Evolutionary conservation across 2,113 vertebrate species (phyloP), one percentile per base, ranked within the genome.

Genomic region (Cromileptes altivelis): DNA sequence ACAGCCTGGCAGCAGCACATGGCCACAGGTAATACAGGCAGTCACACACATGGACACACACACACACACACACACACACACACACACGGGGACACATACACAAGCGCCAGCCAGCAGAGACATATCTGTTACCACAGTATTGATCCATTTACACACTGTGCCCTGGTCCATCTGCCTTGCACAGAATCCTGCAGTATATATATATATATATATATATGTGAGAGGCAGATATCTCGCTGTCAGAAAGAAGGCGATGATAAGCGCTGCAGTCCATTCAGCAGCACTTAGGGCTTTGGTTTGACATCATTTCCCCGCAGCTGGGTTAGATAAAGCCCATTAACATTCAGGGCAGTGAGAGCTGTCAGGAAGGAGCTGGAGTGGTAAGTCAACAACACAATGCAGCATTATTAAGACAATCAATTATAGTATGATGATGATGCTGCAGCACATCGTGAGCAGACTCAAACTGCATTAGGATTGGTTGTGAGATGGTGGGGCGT

Each of bases 1-100:
- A 92, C 94, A 95, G 95, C 89, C 93, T 96, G 80, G 96, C 96
- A 68, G 96, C 96, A 30, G 88, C 96, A 47, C 96, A 96, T 4
- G 96, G 96, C 63, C 96, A 96, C 95, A 95, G 96, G 96, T 96
- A 87, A 91, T 1, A 78, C 85, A 71, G 23, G 14, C 72, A 72
- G 33, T 8, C 60, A 60, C 57, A 33, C 23, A 70, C 37, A 37
- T 37, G 33, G 33, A 37, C 33, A 37, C 33, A 37, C 45, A 68
- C 64, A 68, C 58, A 58, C 25, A 50, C n/a, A n/a, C n/a, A n/a
- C 23, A 70, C 37, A 69, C 37, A 55, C 69, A n/a, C 25, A 42
- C 58, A 55, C 13, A 25, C 40, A 45, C 65, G 33, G 3, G 25
- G 42, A 67, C 42, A 42, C 15, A 57, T 58, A 71, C n/a, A 47